Base-by-base conservation (phyloP, 2,113 vertebrate genomes). In the Petrocephalus zakoni region DNA sequence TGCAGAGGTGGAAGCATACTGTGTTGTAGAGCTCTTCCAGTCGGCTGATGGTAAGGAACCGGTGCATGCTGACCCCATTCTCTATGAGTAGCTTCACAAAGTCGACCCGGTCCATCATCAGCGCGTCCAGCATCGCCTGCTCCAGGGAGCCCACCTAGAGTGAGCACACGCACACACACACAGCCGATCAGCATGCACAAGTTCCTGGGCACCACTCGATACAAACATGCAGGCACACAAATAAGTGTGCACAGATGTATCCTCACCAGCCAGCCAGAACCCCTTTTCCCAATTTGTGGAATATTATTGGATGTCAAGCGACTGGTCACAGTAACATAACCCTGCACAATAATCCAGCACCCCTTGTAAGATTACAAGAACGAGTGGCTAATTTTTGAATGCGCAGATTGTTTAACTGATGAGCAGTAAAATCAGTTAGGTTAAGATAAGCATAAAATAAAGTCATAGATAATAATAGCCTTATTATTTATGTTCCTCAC, bases 41-140 rank as follows among this genome's bases (percentile, higher is more conserved):
- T 47, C 98, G 96, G 75, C 94, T 97, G 93, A 99, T 99, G 81
- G 98, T 99, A 90, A 99, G 97, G 87, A 99, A 99, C 88, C 99
- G 97, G 93, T 99, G 98, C 98, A 99, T 99, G 96, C 98, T 99
- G 85, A 99, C 98, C 88, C 98, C 98, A 6, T 99, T 99, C 94
- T 99, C 98, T 91, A 99, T 99, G 75, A 99, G 96, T 92, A 99
- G 94, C 94, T 99, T 99, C 42, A 99, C 98, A 96, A 99, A 99
- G 15, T 98, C 97, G 93, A 99, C 98, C 93, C 98, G 95, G 91
- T 99, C 98, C 98, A 99, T 99, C 91, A 99, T 97, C 46, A 99
- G 96, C 25, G 98, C 98, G 91, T 99, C 98, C 91, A 99, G 93
- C 98, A 99, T 99, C 8, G 98, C 98, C 94, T 99, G 98, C 90